These are phyloP conservation scores for Chiloscyllium plagiosum DNA, from an alignment of 2,113 vertebrate genomes.

Conservation along the genomic window DNA sequence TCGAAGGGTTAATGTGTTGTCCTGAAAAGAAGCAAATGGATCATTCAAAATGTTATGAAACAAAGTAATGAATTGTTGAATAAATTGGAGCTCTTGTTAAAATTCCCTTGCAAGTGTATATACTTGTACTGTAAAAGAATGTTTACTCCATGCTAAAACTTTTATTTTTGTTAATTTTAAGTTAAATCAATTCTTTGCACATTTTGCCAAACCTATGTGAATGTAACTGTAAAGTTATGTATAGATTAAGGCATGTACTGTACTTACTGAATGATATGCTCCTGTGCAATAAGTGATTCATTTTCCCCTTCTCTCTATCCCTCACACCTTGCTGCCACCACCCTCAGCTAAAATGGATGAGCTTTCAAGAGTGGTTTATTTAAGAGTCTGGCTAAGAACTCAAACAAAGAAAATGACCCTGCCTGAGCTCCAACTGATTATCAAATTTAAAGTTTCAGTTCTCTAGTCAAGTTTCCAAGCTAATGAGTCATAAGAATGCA, in stretches of 20 bases:
- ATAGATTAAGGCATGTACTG: not conserved
- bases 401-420: not conserved
- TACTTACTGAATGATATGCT: not conserved
- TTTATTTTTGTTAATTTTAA: not conserved
- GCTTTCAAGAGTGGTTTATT: not conserved
- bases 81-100: conserved; percentile 14
- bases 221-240: not conserved
- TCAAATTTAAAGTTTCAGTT: not conserved
- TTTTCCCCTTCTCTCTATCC: not conserved
- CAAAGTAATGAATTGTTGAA: not conserved
- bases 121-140: not conserved
- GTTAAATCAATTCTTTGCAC: not conserved
- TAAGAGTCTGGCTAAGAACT: not conserved
- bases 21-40: not conserved
- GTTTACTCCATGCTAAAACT: not conserved
- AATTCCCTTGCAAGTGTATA: not conserved
- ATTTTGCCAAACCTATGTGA: not conserved
- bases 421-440: not conserved
- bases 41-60: not conserved
- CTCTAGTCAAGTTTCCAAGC: not conserved
- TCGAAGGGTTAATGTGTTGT: not conserved
- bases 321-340: not conserved
- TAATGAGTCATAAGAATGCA: not conserved
- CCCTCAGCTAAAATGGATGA: too few relatives aligned
- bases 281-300: too few relatives aligned